These are phyloP conservation scores for Entomyzon cyanotis DNA, from an alignment of 2,113 vertebrate genomes.

Conservation along the genomic window DNA sequence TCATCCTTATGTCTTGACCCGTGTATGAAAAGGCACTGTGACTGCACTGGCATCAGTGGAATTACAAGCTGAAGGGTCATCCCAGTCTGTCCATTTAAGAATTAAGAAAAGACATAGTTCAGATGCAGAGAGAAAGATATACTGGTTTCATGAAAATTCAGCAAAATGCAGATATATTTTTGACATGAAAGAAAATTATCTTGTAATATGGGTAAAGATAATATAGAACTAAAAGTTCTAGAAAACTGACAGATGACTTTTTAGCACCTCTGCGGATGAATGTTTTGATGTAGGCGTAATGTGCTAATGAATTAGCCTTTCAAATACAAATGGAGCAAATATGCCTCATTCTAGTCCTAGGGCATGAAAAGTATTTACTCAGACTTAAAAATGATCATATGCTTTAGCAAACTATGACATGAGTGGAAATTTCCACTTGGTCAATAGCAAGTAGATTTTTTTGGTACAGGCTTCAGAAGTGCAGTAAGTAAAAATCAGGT, in stretches of 20 bases:
- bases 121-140: neutral
- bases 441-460: neutral
- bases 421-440: constrained; percentile 3
- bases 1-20: neutral
- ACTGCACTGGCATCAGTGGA: neutral
- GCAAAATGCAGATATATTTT: neutral
- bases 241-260: constrained; percentile 52
- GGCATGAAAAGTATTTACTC: neutral
- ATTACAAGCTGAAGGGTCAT: neutral
- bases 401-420: neutral
- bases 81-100: neutral
- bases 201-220: neutral
- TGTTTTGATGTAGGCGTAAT: constrained; percentile 57
- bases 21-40: neutral
- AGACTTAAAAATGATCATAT: neutral
- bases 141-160: neutral
- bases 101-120: neutral
- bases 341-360: neutral
- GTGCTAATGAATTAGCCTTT: constrained; percentile 67
- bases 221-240: constrained; percentile 27
- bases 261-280: constrained; percentile 29
- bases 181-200: neutral
- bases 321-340: constrained; percentile 46
- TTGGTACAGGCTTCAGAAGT: neutral
- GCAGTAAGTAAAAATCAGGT: neutral